These are phyloP conservation scores for Drosophila truncata DNA, from an alignment of 1,140 invertebrate genomes.

Conservation along the genomic window DNA sequence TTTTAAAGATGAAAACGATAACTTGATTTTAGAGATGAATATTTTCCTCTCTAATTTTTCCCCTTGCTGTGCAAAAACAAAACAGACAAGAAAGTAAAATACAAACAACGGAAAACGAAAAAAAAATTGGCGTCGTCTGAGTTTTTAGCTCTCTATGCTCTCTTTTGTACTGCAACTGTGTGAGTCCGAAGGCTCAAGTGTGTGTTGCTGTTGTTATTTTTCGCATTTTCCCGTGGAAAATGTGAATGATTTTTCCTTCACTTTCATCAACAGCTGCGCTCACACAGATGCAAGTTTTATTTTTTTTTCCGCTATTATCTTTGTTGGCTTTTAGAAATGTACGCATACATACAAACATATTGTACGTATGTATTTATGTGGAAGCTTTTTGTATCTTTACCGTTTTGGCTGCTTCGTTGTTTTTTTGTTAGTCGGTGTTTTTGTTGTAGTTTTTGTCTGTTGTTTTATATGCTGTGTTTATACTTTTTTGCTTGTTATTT, in stretches of 20 bases:
- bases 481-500: slow-evolving; percentile 34
- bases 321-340: slow-evolving; percentile 40
- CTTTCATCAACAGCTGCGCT: slow-evolving; percentile 81
- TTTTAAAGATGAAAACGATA: not conserved
- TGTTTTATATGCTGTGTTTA: slow-evolving; percentile 40
- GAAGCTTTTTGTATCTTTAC: slow-evolving; percentile 68
- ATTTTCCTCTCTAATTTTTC: not conserved
- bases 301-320: slow-evolving; percentile 41
- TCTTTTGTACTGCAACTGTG: slow-evolving; percentile 45
- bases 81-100: slow-evolving; percentile 42
- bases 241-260: slow-evolving; percentile 77
- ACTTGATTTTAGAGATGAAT: not conserved
- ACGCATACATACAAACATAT: slow-evolving; percentile 4
- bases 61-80: slow-evolving; percentile 24
- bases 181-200: slow-evolving; percentile 23
- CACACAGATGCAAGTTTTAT: slow-evolving; percentile 52
- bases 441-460: slow-evolving; percentile 50
- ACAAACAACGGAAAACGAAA: slow-evolving; percentile 24
- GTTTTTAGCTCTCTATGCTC: slow-evolving; percentile 55
- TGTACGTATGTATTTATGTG: slow-evolving; percentile 29
- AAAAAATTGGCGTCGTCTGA: slow-evolving; percentile 65
- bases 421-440: slow-evolving; percentile 38
- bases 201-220: slow-evolving; percentile 51
- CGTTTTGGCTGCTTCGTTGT: slow-evolving; percentile 46
- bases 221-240: slow-evolving; percentile 62